Conservation (phyloP, 2,888 invertebrate genomes). For the Nymphalis urticae region DNA sequence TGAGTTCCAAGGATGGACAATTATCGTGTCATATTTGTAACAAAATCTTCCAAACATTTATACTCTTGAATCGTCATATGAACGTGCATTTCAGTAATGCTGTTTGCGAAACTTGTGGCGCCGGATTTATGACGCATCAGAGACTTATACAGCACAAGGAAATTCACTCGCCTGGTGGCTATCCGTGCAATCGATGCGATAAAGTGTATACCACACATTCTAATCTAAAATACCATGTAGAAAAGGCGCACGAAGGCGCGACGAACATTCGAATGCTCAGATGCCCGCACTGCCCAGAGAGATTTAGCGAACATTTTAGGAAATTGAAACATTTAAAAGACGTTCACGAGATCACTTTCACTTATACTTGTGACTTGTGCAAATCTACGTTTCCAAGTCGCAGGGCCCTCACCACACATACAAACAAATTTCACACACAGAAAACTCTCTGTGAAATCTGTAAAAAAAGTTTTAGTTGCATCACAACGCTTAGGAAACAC, state of each 20-base stretch:
- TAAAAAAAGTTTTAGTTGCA: conserved; percentile 71
- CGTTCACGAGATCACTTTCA: conserved; percentile 60
- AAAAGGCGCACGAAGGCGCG: conserved; percentile 60
- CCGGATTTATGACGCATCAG: conserved; percentile 65
- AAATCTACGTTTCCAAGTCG: conserved; percentile 58
- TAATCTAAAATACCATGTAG: conserved; percentile 62
- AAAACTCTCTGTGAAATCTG: conserved; percentile 75
- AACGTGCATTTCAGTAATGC: conserved; percentile 69
- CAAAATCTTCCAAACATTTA: conserved; percentile 63
- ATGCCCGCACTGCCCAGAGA: conserved; percentile 62
- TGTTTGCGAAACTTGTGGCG: conserved; percentile 66
- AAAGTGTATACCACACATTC: conserved; percentile 74
- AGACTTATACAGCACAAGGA: conserved; percentile 63
- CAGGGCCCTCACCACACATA: conserved; percentile 62
- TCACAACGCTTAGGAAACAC: conserved; percentile 60
- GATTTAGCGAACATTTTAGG: conserved; percentile 63
- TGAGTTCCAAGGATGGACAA: conserved; percentile 53
- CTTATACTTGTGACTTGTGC: conserved; percentile 62
- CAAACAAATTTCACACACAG: conserved; percentile 61
- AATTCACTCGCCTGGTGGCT: conserved; percentile 61
- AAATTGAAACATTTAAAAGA: conserved; percentile 69
- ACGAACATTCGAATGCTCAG: conserved; percentile 58
- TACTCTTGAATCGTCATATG: conserved; percentile 67
- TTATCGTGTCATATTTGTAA: conserved; percentile 61
- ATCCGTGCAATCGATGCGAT: conserved; percentile 66